Conservation (phyloP, 1,140 invertebrate species). For the Drosophila seguyi region DNA sequence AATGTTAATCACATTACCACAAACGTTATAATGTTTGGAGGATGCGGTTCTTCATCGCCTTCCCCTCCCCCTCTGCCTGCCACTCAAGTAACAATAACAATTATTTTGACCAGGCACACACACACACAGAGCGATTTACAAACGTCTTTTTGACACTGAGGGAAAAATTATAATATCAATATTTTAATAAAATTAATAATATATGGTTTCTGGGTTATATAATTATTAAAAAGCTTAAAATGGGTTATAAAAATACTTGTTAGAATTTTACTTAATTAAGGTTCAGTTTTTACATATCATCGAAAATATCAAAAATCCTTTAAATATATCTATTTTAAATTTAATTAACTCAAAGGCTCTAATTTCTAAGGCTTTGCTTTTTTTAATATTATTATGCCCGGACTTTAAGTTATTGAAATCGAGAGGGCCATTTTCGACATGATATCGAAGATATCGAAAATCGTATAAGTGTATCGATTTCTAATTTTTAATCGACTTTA, state of each 20-base stretch:
- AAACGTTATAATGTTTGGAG: slow-evolving; percentile 78
- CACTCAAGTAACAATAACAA: slow-evolving; percentile 78
- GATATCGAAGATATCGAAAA: no score
- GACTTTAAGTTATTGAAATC: no score
- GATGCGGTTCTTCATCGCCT: slow-evolving; percentile 38
- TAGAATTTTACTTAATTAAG: no score
- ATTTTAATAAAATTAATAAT: not conserved
- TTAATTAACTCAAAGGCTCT: not conserved
- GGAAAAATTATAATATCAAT: not conserved
- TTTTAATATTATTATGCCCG: no score
- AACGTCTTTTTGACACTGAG: slow-evolving; percentile 16
- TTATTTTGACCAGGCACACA: slow-evolving; percentile 65
- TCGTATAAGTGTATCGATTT: no score
- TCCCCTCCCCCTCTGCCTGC: slow-evolving; percentile 4
- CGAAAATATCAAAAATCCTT: not conserved
- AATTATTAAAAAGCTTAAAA: no score
- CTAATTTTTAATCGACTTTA: no score
- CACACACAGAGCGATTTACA: slow-evolving; percentile 2
- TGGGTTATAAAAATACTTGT: no score
- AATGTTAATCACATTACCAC: slow-evolving; percentile 83
- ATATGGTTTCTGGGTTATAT: no score
- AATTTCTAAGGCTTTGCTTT: not conserved
- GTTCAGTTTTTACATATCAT: no score
- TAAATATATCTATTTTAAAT: not conserved
- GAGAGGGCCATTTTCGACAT: no score